Evolutionary conservation across 2,113 vertebrate species (phyloP).

Genomic region (Xenus cinereus): DNA sequence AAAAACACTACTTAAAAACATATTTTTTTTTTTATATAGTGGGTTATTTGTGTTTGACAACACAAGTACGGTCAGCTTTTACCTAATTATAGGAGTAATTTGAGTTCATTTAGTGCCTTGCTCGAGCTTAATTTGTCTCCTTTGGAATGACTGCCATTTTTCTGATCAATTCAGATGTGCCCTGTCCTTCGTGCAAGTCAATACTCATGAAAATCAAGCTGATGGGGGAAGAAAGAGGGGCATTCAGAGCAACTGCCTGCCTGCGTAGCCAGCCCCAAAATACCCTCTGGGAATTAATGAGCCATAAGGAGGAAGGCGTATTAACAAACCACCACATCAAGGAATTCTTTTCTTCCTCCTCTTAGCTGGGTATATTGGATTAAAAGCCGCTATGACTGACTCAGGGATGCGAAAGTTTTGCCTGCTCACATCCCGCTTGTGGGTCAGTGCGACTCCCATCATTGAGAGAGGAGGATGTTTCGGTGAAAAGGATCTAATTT

Average conservation of each 20-base stretch:
- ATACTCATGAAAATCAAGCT: neutral
- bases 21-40: fast-evolving
- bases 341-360: neutral
- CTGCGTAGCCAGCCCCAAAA: neutral
- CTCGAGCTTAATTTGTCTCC: neutral
- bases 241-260: neutral
- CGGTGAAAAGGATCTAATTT: neutral
- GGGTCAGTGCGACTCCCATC: neutral
- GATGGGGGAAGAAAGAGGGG: neutral
- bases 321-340: neutral
- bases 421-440: neutral
- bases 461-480: neutral
- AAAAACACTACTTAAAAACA: neutral
- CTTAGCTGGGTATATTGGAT: neutral
- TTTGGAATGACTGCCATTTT: neutral
- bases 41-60: neutral
- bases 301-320: neutral
- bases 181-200: neutral
- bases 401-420: neutral
- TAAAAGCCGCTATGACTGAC: neutral
- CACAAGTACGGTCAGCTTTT: neutral
- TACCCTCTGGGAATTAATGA: neutral
- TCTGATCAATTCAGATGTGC: neutral
- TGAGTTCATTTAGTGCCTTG: neutral
- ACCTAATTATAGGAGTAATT: neutral